Percentiles rank a stretch among this genome's conserved stretches.
Evolutionary conservation across 2,888 invertebrate genomes (phyloP).

Genomic region (Salpingus planirostris): DNA sequence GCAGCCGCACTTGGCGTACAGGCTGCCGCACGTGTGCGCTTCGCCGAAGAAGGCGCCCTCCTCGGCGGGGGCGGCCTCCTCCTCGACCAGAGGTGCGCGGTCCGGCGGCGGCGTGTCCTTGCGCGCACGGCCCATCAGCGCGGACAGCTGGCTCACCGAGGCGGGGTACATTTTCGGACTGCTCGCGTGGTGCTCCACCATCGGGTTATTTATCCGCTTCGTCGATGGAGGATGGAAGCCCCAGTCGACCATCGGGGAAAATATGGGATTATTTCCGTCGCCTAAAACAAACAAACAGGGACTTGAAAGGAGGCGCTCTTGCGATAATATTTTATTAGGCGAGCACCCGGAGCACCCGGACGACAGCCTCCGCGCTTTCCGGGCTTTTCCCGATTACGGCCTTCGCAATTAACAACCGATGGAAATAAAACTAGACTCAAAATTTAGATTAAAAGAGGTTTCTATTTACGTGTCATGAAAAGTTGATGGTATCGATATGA

Average conservation of each 20-base stretch:
- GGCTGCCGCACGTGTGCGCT: conserved; percentile 41
- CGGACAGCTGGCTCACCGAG: conserved; percentile 25
- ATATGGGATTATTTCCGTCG: conserved; percentile 11
- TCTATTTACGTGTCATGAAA: no score
- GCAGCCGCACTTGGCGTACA: conserved; percentile 41
- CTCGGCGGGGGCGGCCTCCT: conserved; percentile 2
- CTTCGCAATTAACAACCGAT: no score
- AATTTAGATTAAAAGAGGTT: no score
- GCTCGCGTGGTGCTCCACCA: conserved; percentile 15
- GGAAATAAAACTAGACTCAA: no score
- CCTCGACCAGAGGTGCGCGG: conserved; percentile 10
- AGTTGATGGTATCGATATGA: no score
- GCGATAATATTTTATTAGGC: neutral
- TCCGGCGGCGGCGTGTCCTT: conserved; percentile 20
- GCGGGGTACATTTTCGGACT: conserved; percentile 24
- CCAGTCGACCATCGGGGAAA: conserved; percentile 20
- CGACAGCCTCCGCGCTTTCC: no score
- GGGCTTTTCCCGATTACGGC: no score
- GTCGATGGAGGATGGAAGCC: conserved; percentile 15
- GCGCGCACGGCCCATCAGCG: conserved; percentile 31
- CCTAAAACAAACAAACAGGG: conserved; percentile 10
- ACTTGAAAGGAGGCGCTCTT: no score
- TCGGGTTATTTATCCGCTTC: conserved; percentile 20
- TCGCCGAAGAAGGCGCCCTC: conserved; percentile 29
- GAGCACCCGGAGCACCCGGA: no score